Base-by-base conservation (phyloP, 2,888 invertebrate species). In the Galeopsomyia nigrocyanea region DNA sequence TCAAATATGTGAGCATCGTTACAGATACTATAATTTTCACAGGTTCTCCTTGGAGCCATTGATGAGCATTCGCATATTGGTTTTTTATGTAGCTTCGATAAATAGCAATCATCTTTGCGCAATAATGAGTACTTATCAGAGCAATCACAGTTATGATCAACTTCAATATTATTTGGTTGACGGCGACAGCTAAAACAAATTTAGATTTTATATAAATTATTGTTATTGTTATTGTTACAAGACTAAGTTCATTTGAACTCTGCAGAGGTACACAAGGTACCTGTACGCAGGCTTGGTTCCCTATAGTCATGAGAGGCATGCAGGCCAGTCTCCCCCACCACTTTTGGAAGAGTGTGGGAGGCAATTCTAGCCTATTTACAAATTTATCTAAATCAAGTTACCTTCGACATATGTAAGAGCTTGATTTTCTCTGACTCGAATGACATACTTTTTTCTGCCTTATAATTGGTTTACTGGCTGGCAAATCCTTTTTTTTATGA, bases 401-500 rank as follows among this genome's bases (percentile, higher is more conserved):
- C 85, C 75, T 62, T 63, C 75, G 77, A 65, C 77, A 78, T 17
- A 71, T 39, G 55, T 80, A 79, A 31, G 64, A 49, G 71, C 69
- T 76, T 9, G 75, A 39, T 75, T 77, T 81, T 60, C 76, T 80
- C 63, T 80, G 83, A 71, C 76, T 77, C 9, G 71, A 75, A 74
- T 86, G 86, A 66, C 86, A 86, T 21, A 86, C 86, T 76, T 75
- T 82, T 70, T 80, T 79, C 73, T 86, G 86, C 49, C 86, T 79
- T 46, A 83, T 78, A 62, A 83, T 81, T 71, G 82, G 80, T 68
- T 80, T 82, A 16, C 70, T 66, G 1, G 82, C 78, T 10, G 65
- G 75, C 21, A n/a, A 5, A 9, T 51, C 62, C 46, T 73, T 75
- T 76, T 78, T 82, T 64, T 80, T 82, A 58, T 78, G 80, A 63